Conservation (phyloP, 2,797 vertebrate species). For the Poeciliopsis turneri region DNA sequence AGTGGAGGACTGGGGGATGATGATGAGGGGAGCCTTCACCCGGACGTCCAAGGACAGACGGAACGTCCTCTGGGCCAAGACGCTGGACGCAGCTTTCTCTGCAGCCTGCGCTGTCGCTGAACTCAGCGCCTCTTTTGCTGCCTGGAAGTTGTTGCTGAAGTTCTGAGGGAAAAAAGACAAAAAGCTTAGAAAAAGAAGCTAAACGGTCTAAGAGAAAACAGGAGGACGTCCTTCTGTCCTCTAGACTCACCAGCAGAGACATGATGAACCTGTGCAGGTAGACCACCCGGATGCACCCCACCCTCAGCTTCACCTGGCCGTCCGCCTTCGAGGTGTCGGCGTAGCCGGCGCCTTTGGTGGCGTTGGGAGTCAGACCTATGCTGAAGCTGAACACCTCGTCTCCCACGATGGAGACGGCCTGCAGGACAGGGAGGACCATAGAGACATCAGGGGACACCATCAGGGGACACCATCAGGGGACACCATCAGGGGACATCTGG, state of each 20-base stretch:
- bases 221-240: not conserved
- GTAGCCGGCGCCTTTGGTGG: slow-evolving; percentile 88
- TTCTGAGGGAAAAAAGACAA: slow-evolving; percentile 42
- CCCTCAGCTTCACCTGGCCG: slow-evolving; percentile 88
- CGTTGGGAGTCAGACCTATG: slow-evolving; percentile 88
- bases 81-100: slow-evolving; percentile 91
- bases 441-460: not conserved
- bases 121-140: slow-evolving; percentile 87
- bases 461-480: no score
- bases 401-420: slow-evolving; percentile 94
- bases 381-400: slow-evolving; percentile 94
- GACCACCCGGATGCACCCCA: slow-evolving; percentile 94
- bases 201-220: not conserved
- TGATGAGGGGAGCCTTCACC: slow-evolving; percentile 92
- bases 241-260: slow-evolving; percentile 89
- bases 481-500: no score
- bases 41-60: slow-evolving; percentile 87
- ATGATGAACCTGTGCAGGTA: slow-evolving; percentile 94
- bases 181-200: not conserved
- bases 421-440: not conserved
- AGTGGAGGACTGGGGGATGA: slow-evolving; percentile 90
- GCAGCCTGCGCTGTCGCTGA: slow-evolving; percentile 91
- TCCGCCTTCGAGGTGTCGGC: slow-evolving; percentile 88
- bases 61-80: slow-evolving; percentile 92
- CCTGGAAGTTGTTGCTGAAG: slow-evolving; percentile 78